Conservation (phyloP, 2,888 invertebrate species). For the Tolmerus cingulatus region DNA sequence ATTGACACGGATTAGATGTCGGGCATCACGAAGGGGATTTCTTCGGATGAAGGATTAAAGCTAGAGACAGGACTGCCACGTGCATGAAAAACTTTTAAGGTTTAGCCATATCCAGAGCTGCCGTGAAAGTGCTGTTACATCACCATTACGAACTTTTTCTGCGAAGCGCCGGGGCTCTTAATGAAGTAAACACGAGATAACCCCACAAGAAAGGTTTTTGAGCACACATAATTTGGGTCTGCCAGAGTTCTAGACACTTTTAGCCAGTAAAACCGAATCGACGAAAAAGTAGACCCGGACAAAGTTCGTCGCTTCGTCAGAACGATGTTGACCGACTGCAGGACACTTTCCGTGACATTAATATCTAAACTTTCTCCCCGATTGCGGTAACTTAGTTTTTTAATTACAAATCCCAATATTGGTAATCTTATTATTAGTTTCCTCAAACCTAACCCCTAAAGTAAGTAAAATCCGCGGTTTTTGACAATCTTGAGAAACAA, state of each 20-base stretch:
- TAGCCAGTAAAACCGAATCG: not conserved
- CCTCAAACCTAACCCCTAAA: not conserved
- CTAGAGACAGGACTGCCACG: not conserved
- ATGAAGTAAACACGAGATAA: constrained; percentile 23
- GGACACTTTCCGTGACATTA: not conserved
- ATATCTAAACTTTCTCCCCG: not conserved
- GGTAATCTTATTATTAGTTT: not conserved
- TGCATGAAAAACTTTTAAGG: constrained; percentile 8
- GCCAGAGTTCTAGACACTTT: not conserved
- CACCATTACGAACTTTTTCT: constrained; percentile 7
- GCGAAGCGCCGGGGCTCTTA: not conserved
- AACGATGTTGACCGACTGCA: not conserved
- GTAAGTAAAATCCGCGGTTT: not conserved
- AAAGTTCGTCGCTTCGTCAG: not conserved
- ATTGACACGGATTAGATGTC: constrained; percentile 30
- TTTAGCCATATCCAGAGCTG: not conserved
- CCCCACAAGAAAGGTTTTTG: not conserved
- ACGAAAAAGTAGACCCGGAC: not conserved
- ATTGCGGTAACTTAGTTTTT: not conserved
- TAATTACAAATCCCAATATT: not conserved
- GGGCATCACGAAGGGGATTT: constrained; percentile 1
- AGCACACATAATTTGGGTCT: constrained; percentile 1
- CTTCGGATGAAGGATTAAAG: constrained; percentile 16
- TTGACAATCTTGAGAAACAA: too few species aligned
- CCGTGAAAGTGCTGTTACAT: constrained; percentile 6